Conservation (phyloP, 2,113 vertebrate species). For the Chaetorhynchus papuensis region DNA sequence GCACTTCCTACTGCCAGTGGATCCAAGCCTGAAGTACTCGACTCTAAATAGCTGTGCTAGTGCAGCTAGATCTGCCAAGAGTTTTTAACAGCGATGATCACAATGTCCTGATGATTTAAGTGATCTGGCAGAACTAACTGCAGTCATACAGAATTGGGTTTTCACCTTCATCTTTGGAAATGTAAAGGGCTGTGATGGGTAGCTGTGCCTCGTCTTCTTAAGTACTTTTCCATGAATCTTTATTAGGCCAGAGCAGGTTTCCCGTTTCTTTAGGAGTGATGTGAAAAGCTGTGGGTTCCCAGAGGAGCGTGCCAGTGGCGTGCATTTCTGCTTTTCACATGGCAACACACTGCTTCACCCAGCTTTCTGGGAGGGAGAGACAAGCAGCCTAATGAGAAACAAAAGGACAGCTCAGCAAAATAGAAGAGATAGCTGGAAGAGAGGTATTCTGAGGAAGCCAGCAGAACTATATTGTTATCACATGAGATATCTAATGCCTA, state of each 20-base stretch:
- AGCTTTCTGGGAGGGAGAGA: neutral
- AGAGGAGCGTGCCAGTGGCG: rapidly evolving
- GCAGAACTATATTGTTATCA: neutral
- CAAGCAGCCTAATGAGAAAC: neutral
- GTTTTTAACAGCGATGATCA: neutral
- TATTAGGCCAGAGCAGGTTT: neutral
- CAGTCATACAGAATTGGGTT: neutral
- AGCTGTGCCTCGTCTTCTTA: neutral
- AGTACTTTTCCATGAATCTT: neutral
- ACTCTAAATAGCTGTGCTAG: neutral
- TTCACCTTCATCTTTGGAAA: neutral
- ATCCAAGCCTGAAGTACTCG: neutral
- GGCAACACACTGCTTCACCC: neutral
- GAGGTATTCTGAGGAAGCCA: neutral
- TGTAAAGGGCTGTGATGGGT: neutral
- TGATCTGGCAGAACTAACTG: neutral
- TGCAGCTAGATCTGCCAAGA: neutral
- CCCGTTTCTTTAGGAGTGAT: neutral
- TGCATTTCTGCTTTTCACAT: neutral
- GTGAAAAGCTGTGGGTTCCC: neutral
- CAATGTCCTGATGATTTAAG: neutral
- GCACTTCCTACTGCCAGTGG: neutral
- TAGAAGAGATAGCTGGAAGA: neutral
- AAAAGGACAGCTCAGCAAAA: neutral
- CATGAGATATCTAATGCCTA: neutral